Conservation (phyloP, 2,113 vertebrate species). For the Crotophaga sulcirostris region DNA sequence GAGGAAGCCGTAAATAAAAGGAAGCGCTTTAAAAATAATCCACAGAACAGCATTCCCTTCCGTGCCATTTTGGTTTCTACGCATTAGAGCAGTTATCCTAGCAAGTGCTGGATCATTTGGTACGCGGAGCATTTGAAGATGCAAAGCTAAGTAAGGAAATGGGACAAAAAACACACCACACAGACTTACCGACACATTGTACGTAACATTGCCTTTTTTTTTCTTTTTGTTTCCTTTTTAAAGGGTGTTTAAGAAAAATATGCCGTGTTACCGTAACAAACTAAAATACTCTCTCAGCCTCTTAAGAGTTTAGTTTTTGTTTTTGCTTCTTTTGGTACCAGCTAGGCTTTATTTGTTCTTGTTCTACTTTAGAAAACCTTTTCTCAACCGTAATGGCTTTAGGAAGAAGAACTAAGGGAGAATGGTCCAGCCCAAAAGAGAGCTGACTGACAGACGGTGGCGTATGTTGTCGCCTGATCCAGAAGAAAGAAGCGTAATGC, state of each 20-base stretch:
- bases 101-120: constrained; percentile 16
- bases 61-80: background rate
- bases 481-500: background rate
- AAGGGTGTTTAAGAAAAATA: constrained; percentile 59
- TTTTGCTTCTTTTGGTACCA: constrained; percentile 37
- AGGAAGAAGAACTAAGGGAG: background rate
- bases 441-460: background rate
- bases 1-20: background rate
- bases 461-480: background rate
- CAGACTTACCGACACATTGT: constrained; percentile 13
- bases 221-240: background rate
- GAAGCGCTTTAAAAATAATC: background rate
- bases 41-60: background rate
- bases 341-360: background rate
- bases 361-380: constrained; percentile 10
- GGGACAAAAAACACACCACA: constrained; percentile 35
- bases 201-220: background rate
- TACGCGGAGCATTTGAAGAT: constrained; percentile 15
- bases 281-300: constrained; percentile 47
- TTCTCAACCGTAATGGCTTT: constrained; percentile 34
- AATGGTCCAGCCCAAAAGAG: background rate
- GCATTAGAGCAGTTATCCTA: constrained; percentile 42
- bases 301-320: background rate
- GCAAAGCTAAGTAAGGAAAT: constrained; percentile 33
- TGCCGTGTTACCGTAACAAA: constrained; percentile 40